phyloP scores from a whole-genome alignment of 1,140 invertebrate genomes.

The Nomia melanderi region DNA sequence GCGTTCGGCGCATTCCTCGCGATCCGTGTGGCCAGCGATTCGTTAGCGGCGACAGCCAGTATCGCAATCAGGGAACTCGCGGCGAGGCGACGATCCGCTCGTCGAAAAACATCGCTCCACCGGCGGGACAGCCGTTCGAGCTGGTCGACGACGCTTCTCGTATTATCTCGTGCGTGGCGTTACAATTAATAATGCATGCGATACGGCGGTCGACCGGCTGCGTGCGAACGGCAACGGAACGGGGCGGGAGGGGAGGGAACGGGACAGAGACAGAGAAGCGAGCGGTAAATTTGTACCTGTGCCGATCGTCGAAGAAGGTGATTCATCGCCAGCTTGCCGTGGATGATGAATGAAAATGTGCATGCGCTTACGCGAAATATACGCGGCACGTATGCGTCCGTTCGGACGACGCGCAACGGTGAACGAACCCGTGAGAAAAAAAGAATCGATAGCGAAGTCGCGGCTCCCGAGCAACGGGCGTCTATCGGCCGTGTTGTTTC shows the following conservation, averaged over 20 bases:
- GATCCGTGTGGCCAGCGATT: too few species aligned
- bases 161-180: neutral
- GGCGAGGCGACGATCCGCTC: too few species aligned
- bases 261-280: neutral
- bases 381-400: constrained; percentile 14
- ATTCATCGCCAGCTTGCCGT: constrained; percentile 49
- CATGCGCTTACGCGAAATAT: constrained; percentile 45
- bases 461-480: neutral
- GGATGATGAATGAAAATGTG: constrained; percentile 62
- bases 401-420: neutral
- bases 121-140: too few species aligned
- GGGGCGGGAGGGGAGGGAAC: too few species aligned
- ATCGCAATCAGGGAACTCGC: too few species aligned
- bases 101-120: too few species aligned
- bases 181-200: constrained; percentile 6
- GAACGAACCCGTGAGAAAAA: constrained; percentile 40
- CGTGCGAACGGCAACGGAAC: neutral
- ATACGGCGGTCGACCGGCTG: neutral
- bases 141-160: neutral
- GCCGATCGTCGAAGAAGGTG: constrained; percentile 56
- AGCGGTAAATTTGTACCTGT: constrained; percentile 58
- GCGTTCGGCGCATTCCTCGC: too few species aligned
- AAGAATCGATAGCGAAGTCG: constrained; percentile 18
- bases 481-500: constrained; percentile 1
- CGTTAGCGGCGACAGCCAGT: too few species aligned